These are phyloP conservation scores for Pelodiscus sinensis DNA, from an alignment of 2,113 vertebrate genomes.

Conservation along the genomic window DNA sequence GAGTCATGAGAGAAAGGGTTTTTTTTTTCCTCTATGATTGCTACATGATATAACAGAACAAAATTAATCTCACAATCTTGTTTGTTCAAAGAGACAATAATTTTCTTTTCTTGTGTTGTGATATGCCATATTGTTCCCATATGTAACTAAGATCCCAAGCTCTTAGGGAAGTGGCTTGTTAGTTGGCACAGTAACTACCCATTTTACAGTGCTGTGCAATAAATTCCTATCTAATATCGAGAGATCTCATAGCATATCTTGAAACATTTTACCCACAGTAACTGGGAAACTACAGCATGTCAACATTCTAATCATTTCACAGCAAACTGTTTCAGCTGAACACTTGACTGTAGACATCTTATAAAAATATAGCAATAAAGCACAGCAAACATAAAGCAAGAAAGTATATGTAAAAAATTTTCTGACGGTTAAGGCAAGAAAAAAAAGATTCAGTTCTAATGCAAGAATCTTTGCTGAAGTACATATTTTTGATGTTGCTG, in stretches of 20 bases:
- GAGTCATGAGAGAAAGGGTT: background rate
- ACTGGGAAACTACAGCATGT: slow-evolving; percentile 15
- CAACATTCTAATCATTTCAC: slow-evolving; percentile 28
- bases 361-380: slow-evolving; percentile 58
- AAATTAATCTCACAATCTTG: background rate
- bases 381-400: slow-evolving; percentile 46
- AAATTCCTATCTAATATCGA: slow-evolving; percentile 32
- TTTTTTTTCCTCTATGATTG: background rate
- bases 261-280: background rate
- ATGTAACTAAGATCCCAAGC: background rate
- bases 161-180: background rate
- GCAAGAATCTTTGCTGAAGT: background rate
- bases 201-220: background rate
- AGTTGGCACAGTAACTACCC: background rate
- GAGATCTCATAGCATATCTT: background rate
- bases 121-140: background rate
- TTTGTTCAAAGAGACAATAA: background rate
- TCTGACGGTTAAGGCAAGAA: background rate
- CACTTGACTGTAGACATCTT: background rate
- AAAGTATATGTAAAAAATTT: slow-evolving; percentile 7
- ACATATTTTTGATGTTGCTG: background rate
- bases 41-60: background rate
- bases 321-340: background rate
- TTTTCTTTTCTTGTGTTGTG: background rate
- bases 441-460: background rate